Evolutionary conservation across 2,113 vertebrate species (phyloP).

Genomic region (Cyanoderma ruficeps): DNA sequence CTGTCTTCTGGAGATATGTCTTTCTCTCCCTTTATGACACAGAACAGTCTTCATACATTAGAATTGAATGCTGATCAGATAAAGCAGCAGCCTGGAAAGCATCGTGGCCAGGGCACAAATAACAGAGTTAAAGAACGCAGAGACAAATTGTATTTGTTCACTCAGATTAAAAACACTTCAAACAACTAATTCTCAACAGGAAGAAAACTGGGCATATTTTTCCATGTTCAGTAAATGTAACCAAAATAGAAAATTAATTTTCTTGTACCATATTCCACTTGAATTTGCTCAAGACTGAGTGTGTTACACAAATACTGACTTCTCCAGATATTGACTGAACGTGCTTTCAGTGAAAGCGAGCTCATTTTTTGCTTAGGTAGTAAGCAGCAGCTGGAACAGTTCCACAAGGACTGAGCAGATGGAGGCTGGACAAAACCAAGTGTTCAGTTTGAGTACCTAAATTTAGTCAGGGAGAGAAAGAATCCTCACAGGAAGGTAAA

Average conservation of each 20-base stretch:
- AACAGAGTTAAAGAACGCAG: not conserved
- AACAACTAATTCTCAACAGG: not conserved
- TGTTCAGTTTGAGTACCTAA: not conserved
- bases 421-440: not conserved
- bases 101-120: not conserved
- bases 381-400: not conserved
- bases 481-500: not conserved
- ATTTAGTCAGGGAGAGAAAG: not conserved
- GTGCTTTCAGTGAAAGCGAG: not conserved
- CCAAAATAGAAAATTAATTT: not conserved
- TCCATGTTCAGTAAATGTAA: not conserved
- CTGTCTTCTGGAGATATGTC: not conserved
- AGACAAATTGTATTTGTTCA: not conserved
- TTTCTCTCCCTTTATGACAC: not conserved
- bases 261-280: not conserved
- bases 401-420: not conserved
- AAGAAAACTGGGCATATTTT: not conserved
- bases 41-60: not conserved
- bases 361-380: not conserved
- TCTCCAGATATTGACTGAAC: not conserved
- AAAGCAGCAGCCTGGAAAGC: not conserved
- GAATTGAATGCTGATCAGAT: fast-evolving
- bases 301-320: not conserved
- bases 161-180: not conserved
- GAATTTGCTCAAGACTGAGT: not conserved